Evolutionary conservation across 1,140 invertebrate genomes (phyloP), one percentile per base, ranked within the genome.

Genomic region (Atta cephalotes): DNA sequence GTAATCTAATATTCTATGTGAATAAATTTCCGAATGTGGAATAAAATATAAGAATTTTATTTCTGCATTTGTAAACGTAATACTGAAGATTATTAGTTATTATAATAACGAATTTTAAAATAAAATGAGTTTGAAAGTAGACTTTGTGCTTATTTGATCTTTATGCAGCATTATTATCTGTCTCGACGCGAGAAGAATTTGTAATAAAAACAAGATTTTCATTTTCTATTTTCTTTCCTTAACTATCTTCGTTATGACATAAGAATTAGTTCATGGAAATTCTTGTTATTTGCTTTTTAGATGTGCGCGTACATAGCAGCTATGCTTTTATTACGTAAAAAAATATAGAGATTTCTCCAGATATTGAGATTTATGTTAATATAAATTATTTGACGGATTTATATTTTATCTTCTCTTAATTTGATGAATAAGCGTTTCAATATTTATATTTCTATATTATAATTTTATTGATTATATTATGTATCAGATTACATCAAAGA

Each of bases 151-250:
- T 39, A 39, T 70, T 2, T 10, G 2, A 3, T 68, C 21, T 81
- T 71, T 18, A 70, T 56, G n/a, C 31, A 28, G n/a, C 18, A 70
- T 53, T 70, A 70, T 80, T 80, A 39, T 80, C n/a, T 53, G 16
- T 80, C 51, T 70, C 45, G 12, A 68, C 2, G n/a, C 31, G 49
- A 78, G 25, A 45, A 71, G 14, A 25, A 71, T 14, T 39, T 81
- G n/a, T 56, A 70, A 39, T 70, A 28, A 28, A 39, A 56, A 56
- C 28, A 70, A 53, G 31, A 49, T 58, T 80, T 80, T 68, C 14
- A 39, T 81, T 58, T 7, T 25, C n/a, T 51, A 12, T 80, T 58
- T 45, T 28, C 51, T 81, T 58, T 3, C 21, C 56, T 2, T 1
- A 70, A 9, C 28, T 56, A 45, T 71, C 49, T 39, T 71, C 1